Percentiles rank a stretch among this genome's conserved stretches.
These are phyloP conservation scores for Drosophila hydei DNA, from an alignment of 1,140 invertebrate genomes.

Conservation along the genomic window DNA sequence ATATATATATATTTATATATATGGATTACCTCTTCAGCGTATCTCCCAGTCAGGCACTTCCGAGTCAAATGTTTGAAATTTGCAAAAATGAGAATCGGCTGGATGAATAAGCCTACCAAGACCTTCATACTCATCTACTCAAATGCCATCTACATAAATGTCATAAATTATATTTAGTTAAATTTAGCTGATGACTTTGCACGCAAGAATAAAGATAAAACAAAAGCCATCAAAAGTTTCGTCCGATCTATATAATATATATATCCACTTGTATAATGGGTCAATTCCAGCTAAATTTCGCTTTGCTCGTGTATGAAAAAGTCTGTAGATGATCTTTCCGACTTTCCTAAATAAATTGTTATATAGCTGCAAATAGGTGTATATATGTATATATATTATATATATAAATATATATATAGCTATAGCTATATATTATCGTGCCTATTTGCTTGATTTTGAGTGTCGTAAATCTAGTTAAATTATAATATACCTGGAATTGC, in stretches of 20 bases:
- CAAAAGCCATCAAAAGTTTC: slow-evolving; percentile 50
- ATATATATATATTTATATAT: no score
- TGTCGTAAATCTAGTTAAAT: slow-evolving; percentile 33
- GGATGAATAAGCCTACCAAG: no score
- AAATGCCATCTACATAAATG: slow-evolving; percentile 38
- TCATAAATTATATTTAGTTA: slow-evolving; percentile 80
- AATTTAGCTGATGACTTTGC: slow-evolving; percentile 51
- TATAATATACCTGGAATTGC: slow-evolving; percentile 26
- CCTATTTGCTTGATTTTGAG: slow-evolving; percentile 47
- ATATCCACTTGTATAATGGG: slow-evolving; percentile 23
- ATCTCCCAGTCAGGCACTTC: neutral
- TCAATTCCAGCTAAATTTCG: slow-evolving; percentile 11
- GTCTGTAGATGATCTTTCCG: slow-evolving; percentile 9
- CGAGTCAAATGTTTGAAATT: neutral
- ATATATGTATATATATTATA: slow-evolving; percentile 4
- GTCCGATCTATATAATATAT: slow-evolving; percentile 13
- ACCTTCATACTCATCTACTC: neutral
- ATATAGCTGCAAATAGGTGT: neutral
- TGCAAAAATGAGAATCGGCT: no score
- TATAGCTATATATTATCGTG: slow-evolving; percentile 5
- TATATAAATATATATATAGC: slow-evolving; percentile 26
- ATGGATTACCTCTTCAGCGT: no score
- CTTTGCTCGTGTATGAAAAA: neutral
- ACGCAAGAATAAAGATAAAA: slow-evolving; percentile 48
- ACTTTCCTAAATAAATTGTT: slow-evolving; percentile 50